Evolutionary conservation across 2,113 vertebrate genomes (phyloP), one percentile per base, ranked within the genome.

Genomic region (Notarius quadriscutis): DNA sequence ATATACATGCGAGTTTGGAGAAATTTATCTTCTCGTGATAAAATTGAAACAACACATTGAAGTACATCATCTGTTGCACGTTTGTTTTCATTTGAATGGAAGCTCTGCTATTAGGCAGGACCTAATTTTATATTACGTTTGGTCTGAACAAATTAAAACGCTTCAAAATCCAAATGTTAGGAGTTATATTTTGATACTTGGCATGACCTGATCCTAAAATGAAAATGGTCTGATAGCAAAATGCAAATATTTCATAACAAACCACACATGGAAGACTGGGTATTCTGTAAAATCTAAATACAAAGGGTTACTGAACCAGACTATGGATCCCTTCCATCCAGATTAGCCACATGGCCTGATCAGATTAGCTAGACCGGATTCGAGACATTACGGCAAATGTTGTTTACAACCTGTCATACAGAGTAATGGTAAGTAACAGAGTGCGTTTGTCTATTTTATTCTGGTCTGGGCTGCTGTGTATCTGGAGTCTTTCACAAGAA

Each of bases 271-370:
- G 1, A 72, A 58, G 18, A 58, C 14, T 18, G 22, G 20, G 27
- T 8, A 27, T 12, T 63, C 58, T 30, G 25, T 63, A 48, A 65
- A 53, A 65, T 77, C 57, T 51, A 27, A 50, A 60, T 27, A 48
- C 74, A 53, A 34, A 65, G 48, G 34, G 15, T 22, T 53, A 41
- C 74, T 80, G 12, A 67, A 51, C 50, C 18, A 78, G 15, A 85
- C 18, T 55, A 72, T 72, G 51, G 53, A 55, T 34, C 15, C 10
- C 48, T 53, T 79, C 8, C n/a, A 34, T 80, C 75, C 75, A 57
- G n/a, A 86, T 80, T n/a, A 69, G 50, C 62, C 51, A 86, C 60
- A 25, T 55, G 15, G 11, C 41, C 84, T 55, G 55, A 79, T 86
- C 60, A 67, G n/a, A 69, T 79, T 79, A 53, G 17, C 84, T 57